Evolutionary conservation across 2,888 invertebrate species (phyloP).

Genomic region (Meandrusa payeni): DNA sequence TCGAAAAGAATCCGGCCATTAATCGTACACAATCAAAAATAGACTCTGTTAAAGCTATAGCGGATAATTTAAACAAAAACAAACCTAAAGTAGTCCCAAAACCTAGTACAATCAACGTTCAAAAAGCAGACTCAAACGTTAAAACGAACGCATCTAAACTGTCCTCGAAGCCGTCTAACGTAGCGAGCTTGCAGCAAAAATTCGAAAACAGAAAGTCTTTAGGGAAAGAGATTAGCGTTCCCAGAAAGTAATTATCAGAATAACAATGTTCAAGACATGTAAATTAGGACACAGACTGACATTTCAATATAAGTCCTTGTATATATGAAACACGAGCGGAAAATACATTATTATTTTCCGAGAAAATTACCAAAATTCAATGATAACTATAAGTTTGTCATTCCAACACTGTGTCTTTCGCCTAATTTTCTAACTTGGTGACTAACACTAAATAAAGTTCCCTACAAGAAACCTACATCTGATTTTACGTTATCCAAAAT

Average conservation of each 20-base stretch:
- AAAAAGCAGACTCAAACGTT: conserved; percentile 52
- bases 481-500: too few species aligned
- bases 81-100: conserved; percentile 73
- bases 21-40: conserved; percentile 60
- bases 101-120: conserved; percentile 48
- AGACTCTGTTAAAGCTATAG: conserved; percentile 66
- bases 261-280: conserved; percentile 11
- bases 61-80: conserved; percentile 73
- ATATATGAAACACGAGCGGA: too few species aligned
- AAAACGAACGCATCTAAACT: conserved; percentile 69
- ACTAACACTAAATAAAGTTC: too few species aligned
- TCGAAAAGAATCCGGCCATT: conserved; percentile 52
- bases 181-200: conserved; percentile 89
- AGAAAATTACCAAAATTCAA: too few species aligned
- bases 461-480: too few species aligned
- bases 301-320: neutral
- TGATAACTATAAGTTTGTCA: too few species aligned
- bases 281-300: conserved; percentile 25
- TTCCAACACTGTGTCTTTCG: too few species aligned
- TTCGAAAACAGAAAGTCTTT: conserved; percentile 83
- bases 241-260: conserved; percentile 48
- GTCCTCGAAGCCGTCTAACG: conserved; percentile 83
- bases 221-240: conserved; percentile 60
- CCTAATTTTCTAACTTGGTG: too few species aligned
- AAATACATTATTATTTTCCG: too few species aligned